A percentile compares a stretch with the other conserved stretches of the same genome.
These are phyloP conservation scores for Platycheirus albimanus DNA, from an alignment of 2,888 invertebrate genomes.

Conservation along the genomic window DNA sequence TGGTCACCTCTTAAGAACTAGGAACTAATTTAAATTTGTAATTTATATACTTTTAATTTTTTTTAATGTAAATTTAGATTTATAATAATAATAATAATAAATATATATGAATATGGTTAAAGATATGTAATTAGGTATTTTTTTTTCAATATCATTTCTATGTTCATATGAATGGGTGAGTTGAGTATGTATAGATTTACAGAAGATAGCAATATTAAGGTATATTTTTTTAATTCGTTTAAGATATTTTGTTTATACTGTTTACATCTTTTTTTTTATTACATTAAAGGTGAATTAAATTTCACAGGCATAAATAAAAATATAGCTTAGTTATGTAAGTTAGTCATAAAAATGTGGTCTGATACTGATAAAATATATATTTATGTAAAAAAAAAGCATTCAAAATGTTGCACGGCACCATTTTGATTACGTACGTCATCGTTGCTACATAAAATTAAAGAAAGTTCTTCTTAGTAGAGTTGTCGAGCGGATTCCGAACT, in stretches of 20 bases:
- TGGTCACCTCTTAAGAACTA: constrained; percentile 71
- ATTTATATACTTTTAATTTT: constrained; percentile 33
- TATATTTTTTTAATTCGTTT: constrained; percentile 3
- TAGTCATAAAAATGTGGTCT: constrained; percentile 35
- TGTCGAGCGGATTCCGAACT: constrained; percentile 76
- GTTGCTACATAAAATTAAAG: constrained; percentile 74
- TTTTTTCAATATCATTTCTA: constrained; percentile 58
- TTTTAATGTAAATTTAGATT: constrained; percentile 64
- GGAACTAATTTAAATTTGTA: constrained; percentile 72
- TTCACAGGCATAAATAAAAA: constrained; percentile 16
- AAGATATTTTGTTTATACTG: constrained; percentile 7
- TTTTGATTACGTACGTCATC: constrained; percentile 32
- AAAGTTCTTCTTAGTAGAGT: constrained; percentile 76
- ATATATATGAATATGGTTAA: constrained; percentile 72
- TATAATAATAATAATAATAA: constrained; percentile 65
- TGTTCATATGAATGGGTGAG: constrained; percentile 57
- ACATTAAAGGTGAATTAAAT: constrained; percentile 1
- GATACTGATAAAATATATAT: constrained; percentile 16
- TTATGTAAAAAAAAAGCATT: too few relatives aligned
- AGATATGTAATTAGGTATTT: constrained; percentile 70
- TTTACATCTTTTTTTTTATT: constrained; percentile 27
- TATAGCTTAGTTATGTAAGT: constrained; percentile 39
- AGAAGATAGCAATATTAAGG: constrained; percentile 22
- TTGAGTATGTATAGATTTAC: constrained; percentile 57
- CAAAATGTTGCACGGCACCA: constrained; percentile 39